Base-by-base conservation (phyloP, 2,888 invertebrate genomes). In the Ceriagrion tenellum region DNA sequence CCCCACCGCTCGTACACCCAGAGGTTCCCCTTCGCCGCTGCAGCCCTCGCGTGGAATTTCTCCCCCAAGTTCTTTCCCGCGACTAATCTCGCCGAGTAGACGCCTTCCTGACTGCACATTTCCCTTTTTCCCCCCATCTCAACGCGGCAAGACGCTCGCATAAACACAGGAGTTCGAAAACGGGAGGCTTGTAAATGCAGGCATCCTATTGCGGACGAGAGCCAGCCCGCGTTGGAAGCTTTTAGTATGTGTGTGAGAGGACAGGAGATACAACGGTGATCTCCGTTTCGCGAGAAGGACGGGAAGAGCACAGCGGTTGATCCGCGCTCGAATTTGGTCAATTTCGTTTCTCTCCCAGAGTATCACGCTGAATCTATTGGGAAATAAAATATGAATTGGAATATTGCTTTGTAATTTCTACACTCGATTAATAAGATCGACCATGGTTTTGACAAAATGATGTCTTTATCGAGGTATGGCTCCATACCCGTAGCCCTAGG, bases 61-160 rank as follows among this genome's bases (percentile, higher is more conserved):
- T 47, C 47, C 81, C 81, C 89, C 12, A 55, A 55, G 23, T 55
- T 55, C 55, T 89, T 89, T 89, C 55, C 89, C 89, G 89, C 47
- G 89, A 55, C 89, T 55, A 89, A 89, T 89, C 89, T 89, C 89
- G 89, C 55, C 89, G 55, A 47, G 89, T 30, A 26, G 89, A 89
- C 89, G 89, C 89, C 89, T 89, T 89, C 89, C 89, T 47, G 89
- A 47, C 89, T 89, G n/a, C 35, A 35, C 30, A 30, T 35, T 4
- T 16, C 35, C 35, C 35, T 35, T 10, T 16, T 18, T 16, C 35
- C 81, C 74, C 16, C 81, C 13, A n/a, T 18, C 81, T 26, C 35
- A 12, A 1, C 81, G 8, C 35, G 30, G n/a, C 81, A 13, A 23
- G 35, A 4, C 81, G 30, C 81, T 81, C 81, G 81, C 81, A 35